Evolutionary conservation across 2,113 vertebrate genomes (phyloP).

Genomic region (Meriones unguiculatus): DNA sequence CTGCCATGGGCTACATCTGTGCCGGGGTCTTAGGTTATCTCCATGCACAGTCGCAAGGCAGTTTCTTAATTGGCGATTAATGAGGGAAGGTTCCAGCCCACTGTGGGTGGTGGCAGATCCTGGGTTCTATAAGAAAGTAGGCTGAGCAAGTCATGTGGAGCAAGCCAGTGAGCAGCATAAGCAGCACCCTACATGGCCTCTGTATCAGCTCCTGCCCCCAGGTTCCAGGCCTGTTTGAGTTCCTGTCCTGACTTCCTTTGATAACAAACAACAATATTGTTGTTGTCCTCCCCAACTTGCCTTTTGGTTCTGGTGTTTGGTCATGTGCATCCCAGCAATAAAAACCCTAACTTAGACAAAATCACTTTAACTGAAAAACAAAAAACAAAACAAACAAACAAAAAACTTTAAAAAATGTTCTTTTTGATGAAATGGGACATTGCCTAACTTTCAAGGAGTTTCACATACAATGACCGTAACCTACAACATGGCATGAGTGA

Average conservation of each 20-base stretch:
- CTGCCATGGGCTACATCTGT: too few relatives aligned
- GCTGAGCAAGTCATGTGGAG: not conserved
- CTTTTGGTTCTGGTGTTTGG: not conserved
- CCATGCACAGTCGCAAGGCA: not conserved
- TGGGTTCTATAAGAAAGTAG: not conserved
- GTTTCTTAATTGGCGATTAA: not conserved
- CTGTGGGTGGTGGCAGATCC: not conserved
- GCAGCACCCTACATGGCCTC: not conserved
- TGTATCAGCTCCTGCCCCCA: not conserved
- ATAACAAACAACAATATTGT: not conserved
- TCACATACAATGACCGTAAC: not conserved
- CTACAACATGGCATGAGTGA: not conserved
- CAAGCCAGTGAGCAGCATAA: not conserved
- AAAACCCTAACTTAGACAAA: not conserved
- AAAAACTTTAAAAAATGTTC: not conserved
- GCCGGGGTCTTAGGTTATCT: too few relatives aligned
- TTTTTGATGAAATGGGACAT: slow-evolving; percentile 37
- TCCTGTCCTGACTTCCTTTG: not conserved
- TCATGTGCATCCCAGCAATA: not conserved
- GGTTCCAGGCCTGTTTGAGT: not conserved
- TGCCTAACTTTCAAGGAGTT: not conserved
- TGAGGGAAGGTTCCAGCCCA: not conserved
- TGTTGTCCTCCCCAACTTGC: not conserved
- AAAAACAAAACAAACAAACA: too few relatives aligned
- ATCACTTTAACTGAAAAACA: not conserved